phyloP scores from a whole-genome alignment of 92 coral and sea anemone genomes.

The Actinernus sp. region DNA sequence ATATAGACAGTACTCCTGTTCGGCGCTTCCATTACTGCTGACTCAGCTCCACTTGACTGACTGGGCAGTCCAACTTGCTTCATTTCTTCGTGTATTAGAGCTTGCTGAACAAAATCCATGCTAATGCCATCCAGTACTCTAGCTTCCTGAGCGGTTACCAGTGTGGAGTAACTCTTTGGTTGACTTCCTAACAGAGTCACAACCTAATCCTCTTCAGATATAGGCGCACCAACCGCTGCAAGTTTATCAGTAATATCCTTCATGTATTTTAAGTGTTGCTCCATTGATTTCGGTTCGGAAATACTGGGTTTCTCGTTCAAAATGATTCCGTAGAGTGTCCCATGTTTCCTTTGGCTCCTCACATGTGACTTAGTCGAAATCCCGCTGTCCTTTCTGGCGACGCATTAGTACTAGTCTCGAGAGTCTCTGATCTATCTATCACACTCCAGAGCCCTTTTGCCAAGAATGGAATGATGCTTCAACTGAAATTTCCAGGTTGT shows the following conservation, averaged over 20 bases:
- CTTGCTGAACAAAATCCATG: constrained; percentile 46
- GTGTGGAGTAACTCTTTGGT: constrained; percentile 48
- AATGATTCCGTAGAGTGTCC: constrained; percentile 9
- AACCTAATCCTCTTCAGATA: constrained; percentile 57
- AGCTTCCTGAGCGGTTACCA: constrained; percentile 61
- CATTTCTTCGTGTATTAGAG: constrained; percentile 53
- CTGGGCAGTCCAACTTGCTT: no score
- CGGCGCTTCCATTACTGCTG: no score
- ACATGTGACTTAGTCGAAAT: no score
- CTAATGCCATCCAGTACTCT: constrained; percentile 38
- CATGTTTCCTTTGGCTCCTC: background rate
- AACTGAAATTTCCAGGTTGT: no score
- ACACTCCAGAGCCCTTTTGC: no score
- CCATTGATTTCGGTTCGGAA: constrained; percentile 49
- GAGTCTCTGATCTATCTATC: no score
- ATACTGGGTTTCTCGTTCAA: constrained; percentile 53
- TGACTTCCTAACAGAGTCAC: constrained; percentile 62
- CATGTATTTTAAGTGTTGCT: constrained; percentile 57
- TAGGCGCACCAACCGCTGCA: constrained; percentile 62
- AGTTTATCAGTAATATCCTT: constrained; percentile 53
- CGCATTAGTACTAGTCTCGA: no score
- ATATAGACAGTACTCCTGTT: no score
- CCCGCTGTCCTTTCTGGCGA: no score
- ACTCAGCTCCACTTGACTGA: no score
- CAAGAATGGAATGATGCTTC: no score